A percentile compares a stretch with the other conserved stretches of the same genome.
Evolutionary conservation across 2,888 invertebrate species (phyloP).

Genomic region (Hymenopus coronatus): DNA sequence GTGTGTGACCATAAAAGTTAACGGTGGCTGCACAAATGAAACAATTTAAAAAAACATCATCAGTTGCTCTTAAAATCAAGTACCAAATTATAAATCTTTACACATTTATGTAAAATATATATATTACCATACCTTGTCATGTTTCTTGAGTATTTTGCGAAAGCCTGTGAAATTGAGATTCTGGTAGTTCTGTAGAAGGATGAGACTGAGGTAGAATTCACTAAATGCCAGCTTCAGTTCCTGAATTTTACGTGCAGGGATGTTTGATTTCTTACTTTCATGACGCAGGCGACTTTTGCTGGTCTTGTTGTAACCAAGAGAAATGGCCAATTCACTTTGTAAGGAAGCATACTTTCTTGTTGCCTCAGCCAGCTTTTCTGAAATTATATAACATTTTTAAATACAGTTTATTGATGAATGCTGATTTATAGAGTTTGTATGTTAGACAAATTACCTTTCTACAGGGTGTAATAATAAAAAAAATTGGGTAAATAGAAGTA

Average conservation of each 20-base stretch:
- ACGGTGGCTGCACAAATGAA: no score
- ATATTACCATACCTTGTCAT: constrained; percentile 78
- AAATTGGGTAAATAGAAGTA: no score
- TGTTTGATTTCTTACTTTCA: constrained; percentile 47
- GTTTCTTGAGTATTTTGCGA: constrained; percentile 97
- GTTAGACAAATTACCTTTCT: no score
- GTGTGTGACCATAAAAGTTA: no score
- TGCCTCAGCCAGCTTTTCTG: constrained; percentile 96
- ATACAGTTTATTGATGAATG: no score
- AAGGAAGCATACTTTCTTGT: constrained; percentile 90
- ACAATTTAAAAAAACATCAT: no score
- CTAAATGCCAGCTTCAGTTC: constrained; percentile 97
- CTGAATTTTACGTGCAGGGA: constrained; percentile 77
- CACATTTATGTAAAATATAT: no score
- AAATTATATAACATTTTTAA: constrained; percentile 33
- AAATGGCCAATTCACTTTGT: constrained; percentile 73
- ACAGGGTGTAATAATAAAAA: no score
- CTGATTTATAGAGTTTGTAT: no score
- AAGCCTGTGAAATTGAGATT: constrained; percentile 98
- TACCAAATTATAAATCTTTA: no score
- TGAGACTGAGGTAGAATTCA: constrained; percentile 96
- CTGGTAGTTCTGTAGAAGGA: constrained; percentile 96
- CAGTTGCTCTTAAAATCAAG: no score
- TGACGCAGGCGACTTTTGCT: constrained; percentile 40
- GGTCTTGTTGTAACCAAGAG: constrained; percentile 40